These are phyloP conservation scores for Calameuta filiformis DNA, from an alignment of 2,888 invertebrate species.

Conservation along the genomic window DNA sequence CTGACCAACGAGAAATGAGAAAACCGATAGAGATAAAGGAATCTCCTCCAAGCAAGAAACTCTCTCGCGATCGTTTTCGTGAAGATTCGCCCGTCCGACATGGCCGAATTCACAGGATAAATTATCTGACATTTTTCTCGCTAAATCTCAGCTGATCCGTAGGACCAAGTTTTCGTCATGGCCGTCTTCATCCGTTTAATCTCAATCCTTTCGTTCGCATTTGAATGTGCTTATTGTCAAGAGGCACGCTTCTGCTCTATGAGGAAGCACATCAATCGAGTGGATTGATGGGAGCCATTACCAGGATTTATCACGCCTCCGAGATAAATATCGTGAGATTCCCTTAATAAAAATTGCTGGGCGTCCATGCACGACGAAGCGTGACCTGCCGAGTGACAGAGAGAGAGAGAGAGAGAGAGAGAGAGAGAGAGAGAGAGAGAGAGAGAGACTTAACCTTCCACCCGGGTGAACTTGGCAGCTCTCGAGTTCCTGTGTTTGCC, in stretches of 20 bases:
- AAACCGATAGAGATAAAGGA: not conserved
- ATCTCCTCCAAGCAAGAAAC: not conserved
- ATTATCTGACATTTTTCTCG: not conserved
- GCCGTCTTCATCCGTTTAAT: too few relatives aligned
- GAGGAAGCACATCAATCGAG: constrained; percentile 42
- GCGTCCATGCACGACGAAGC: constrained; percentile 27
- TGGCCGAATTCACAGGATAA: too few relatives aligned
- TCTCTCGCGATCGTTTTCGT: not conserved
- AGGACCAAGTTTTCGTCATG: too few relatives aligned
- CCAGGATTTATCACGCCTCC: constrained; percentile 56
- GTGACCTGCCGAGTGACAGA: constrained; percentile 10
- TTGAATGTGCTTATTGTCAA: constrained; percentile 35
- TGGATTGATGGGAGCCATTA: constrained; percentile 59
- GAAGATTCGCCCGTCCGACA: not conserved
- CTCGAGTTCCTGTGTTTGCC: not conserved
- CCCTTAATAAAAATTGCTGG: constrained; percentile 45
- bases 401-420: too few relatives aligned
- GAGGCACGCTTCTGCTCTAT: constrained; percentile 27
- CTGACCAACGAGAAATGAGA: not conserved
- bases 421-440: too few relatives aligned
- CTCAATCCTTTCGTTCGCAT: too few relatives aligned
- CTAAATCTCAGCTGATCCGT: not conserved
- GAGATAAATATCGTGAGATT: constrained; percentile 44
- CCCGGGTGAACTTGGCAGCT: not conserved
- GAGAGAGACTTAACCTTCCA: not conserved